Conservation (phyloP, 35 echinoderm and acorn worm genomes). For the Acanthaster planci region DNA sequence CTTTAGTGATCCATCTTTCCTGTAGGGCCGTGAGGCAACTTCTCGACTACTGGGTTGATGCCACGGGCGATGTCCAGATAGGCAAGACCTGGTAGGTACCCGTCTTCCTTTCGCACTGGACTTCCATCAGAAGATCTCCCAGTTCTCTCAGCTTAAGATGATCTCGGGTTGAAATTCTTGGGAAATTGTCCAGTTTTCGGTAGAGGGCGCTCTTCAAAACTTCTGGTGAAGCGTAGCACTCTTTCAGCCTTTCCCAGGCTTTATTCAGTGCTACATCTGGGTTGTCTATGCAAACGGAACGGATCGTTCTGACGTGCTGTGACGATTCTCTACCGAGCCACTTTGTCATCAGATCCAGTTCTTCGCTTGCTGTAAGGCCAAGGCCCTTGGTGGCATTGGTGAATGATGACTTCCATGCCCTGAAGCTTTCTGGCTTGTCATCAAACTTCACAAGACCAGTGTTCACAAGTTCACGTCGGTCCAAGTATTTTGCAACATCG, state of each 20-base stretch:
- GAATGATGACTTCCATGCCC: conserved; percentile 53
- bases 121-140: conserved; percentile 34
- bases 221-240: conserved; percentile 57
- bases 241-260: conserved; percentile 42
- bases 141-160: conserved; percentile 39
- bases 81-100: conserved; percentile 37
- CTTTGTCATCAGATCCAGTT: conserved; percentile 52
- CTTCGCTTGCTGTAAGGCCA: conserved; percentile 38
- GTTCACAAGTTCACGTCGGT: conserved; percentile 17
- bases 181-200: conserved; percentile 45
- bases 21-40: conserved; percentile 52
- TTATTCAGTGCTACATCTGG: conserved; percentile 29
- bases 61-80: conserved; percentile 53
- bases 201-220: conserved; percentile 34
- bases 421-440: conserved; percentile 27
- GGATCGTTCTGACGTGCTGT: background rate
- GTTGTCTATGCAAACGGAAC: conserved; percentile 34
- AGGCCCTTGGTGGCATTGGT: conserved; percentile 28
- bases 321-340: conserved; percentile 42
- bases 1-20: conserved; percentile 39
- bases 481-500: background rate
- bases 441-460: conserved; percentile 13
- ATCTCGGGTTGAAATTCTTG: conserved; percentile 18
- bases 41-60: conserved; percentile 44
- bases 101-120: conserved; percentile 43